These are phyloP conservation scores for Platerodrilus igneus DNA, from an alignment of 2,888 invertebrate species.

Conservation along the genomic window DNA sequence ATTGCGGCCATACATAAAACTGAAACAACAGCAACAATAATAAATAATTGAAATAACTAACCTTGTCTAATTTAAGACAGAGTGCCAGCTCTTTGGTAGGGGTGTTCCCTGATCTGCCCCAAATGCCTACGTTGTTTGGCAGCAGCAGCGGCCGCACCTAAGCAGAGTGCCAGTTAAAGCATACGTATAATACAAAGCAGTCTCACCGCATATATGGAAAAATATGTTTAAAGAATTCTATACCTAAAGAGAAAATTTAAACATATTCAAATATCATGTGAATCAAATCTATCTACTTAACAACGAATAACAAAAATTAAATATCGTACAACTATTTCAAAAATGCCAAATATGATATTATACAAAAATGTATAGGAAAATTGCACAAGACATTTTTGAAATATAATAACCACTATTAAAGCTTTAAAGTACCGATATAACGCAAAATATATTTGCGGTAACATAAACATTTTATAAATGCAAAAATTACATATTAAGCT, in stretches of 20 bases:
- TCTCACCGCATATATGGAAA: constrained; percentile 24
- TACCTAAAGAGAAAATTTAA: too few relatives aligned
- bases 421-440: constrained; percentile 12
- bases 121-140: constrained; percentile 77
- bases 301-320: too few relatives aligned
- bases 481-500: constrained; percentile 31
- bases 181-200: constrained; percentile 26
- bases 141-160: constrained; percentile 79
- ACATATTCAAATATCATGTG: too few relatives aligned
- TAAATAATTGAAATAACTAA: constrained; percentile 39
- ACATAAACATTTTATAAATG: constrained; percentile 38
- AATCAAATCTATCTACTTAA: too few relatives aligned
- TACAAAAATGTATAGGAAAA: too few relatives aligned
- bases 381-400: too few relatives aligned
- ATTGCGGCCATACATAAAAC: constrained; percentile 29
- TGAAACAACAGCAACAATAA: too few relatives aligned
- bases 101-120: constrained; percentile 91
- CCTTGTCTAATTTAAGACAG: constrained; percentile 54
- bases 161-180: constrained; percentile 39
- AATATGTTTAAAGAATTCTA: constrained; percentile 18
- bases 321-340: too few relatives aligned
- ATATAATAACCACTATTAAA: too few relatives aligned
- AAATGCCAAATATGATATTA: too few relatives aligned
- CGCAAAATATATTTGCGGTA: constrained; percentile 39
- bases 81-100: constrained; percentile 95